phyloP scores from a whole-genome alignment of 2,797 vertebrate genomes.

The Merluccius polli region DNA sequence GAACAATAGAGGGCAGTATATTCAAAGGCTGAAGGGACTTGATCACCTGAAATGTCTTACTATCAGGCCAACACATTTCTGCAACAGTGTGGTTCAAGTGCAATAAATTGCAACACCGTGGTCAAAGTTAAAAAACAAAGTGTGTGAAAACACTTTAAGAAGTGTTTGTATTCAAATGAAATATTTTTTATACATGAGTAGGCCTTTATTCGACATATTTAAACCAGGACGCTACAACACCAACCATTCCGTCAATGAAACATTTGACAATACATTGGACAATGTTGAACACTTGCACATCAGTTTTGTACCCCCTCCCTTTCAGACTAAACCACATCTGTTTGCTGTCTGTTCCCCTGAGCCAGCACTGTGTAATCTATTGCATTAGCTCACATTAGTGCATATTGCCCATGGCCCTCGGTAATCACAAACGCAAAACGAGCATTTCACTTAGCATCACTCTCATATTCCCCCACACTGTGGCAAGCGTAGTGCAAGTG shows the following conservation, averaged over 20 bases:
- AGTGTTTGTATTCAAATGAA: not conserved
- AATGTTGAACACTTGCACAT: constrained; percentile 69
- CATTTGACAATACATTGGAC: constrained; percentile 54
- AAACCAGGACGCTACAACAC: not conserved
- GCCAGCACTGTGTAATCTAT: constrained; percentile 79
- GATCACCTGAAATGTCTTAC: not conserved
- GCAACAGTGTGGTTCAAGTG: not conserved
- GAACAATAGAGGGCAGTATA: constrained; percentile 68
- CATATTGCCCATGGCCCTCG: constrained; percentile 81
- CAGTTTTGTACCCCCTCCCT: constrained; percentile 43
- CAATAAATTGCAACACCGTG: not conserved
- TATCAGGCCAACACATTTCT: not conserved
- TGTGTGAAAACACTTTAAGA: not conserved
- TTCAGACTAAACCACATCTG: constrained; percentile 72
- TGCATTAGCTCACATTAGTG: constrained; percentile 87
- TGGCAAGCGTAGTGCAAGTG: constrained; percentile 60
- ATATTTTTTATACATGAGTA: not conserved
- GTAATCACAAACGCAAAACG: constrained; percentile 83
- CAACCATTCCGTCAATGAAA: not conserved
- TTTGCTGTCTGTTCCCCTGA: constrained; percentile 72
- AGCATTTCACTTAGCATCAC: constrained; percentile 83
- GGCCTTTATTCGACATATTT: not conserved
- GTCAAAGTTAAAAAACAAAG: not conserved
- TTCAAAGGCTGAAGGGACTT: constrained; percentile 44
- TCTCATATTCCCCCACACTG: constrained; percentile 63